These are phyloP conservation scores for Pristis pectinata DNA, from an alignment of 2,797 vertebrate genomes.

Conservation along the genomic window DNA sequence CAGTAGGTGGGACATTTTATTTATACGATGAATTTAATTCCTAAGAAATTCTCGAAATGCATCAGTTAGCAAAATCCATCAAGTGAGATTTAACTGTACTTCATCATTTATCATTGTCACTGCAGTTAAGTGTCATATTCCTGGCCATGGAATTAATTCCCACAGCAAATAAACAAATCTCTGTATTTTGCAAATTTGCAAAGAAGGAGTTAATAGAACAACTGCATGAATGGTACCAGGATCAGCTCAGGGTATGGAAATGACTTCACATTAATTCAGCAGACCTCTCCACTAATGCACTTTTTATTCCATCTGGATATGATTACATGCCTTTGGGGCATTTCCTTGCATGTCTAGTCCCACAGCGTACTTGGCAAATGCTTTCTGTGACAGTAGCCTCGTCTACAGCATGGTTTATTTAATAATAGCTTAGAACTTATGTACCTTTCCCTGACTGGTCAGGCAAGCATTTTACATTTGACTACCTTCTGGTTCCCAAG, in stretches of 20 bases:
- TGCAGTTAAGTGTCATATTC: neutral
- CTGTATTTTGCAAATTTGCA: neutral
- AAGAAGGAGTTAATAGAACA: conserved; percentile 20
- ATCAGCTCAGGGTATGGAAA: conserved; percentile 16
- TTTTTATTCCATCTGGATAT: conserved; percentile 33
- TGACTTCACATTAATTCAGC: conserved; percentile 24
- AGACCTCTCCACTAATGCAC: neutral
- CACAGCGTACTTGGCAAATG: neutral
- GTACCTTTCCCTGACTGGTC: conserved; percentile 22
- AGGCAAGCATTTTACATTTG: conserved; percentile 22
- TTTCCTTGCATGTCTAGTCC: conserved; percentile 20
- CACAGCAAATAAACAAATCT: neutral
- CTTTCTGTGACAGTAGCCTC: conserved; percentile 13
- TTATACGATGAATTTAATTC: neutral
- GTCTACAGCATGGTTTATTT: neutral
- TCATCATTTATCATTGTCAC: neutral
- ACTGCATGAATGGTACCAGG: neutral
- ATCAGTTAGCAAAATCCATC: neutral
- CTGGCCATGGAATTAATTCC: conserved; percentile 3
- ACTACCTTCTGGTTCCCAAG: neutral
- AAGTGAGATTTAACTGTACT: neutral
- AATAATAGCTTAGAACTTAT: conserved; percentile 19
- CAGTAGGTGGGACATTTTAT: conserved; percentile 15
- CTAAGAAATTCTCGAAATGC: neutral
- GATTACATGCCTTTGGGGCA: conserved; percentile 1